Percentiles rank a stretch among this genome's conserved stretches.
These are phyloP conservation scores for Rhagonycha lutea DNA, from an alignment of 2,888 invertebrate genomes.

Conservation along the genomic window DNA sequence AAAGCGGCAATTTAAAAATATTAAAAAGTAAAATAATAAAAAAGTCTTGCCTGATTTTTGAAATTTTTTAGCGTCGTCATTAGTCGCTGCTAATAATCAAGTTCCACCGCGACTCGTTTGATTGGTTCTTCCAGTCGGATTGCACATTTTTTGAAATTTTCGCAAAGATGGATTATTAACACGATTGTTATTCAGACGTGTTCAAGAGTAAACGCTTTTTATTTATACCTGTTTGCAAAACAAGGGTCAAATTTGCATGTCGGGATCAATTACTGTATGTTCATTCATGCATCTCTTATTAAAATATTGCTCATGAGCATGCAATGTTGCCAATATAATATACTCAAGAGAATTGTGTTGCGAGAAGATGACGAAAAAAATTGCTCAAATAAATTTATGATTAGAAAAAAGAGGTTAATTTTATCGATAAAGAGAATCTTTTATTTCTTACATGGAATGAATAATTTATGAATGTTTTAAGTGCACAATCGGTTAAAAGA, in stretches of 20 bases:
- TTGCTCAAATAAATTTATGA: neutral
- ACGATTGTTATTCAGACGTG: neutral
- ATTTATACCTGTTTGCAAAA: constrained; percentile 25
- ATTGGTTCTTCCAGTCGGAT: neutral
- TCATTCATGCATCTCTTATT: constrained; percentile 26
- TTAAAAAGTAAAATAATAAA: neutral
- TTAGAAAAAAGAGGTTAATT: neutral
- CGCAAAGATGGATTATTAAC: neutral
- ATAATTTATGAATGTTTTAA: constrained; percentile 21
- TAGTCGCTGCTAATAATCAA: neutral
- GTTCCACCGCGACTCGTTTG: neutral
- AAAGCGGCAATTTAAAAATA: neutral
- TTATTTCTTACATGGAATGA: constrained; percentile 15
- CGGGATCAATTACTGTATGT: constrained; percentile 26
- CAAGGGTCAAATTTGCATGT: constrained; percentile 26
- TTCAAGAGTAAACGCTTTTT: constrained; percentile 7
- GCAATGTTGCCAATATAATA: constrained; percentile 22
- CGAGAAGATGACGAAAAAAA: constrained; percentile 2
- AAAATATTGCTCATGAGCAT: constrained; percentile 27
- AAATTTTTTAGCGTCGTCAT: neutral
- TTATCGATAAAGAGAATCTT: neutral
- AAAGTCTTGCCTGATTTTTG: neutral
- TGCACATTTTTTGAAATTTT: neutral
- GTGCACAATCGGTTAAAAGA: constrained; percentile 16
- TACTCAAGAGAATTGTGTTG: constrained; percentile 18